Conservation (phyloP, 2,113 vertebrate species). For the Pteropus alecto region DNA sequence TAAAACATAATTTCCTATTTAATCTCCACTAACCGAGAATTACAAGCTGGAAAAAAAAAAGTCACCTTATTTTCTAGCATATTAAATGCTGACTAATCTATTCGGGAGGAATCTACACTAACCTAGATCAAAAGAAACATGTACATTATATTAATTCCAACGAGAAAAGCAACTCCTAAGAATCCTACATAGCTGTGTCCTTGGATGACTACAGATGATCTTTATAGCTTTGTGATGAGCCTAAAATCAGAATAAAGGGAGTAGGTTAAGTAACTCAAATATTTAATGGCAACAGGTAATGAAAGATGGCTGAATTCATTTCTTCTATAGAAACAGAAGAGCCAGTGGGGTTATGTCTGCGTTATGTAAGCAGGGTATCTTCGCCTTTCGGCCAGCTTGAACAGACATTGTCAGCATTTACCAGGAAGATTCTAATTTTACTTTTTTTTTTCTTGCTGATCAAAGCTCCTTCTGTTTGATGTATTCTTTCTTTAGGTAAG, state of each 20-base stretch:
- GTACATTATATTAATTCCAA: conserved; percentile 13
- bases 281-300: background rate
- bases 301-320: background rate
- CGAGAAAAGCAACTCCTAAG: background rate
- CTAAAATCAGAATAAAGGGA: background rate
- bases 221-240: background rate
- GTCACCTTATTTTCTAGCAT: background rate
- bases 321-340: background rate
- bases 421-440: background rate
- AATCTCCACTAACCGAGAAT: background rate
- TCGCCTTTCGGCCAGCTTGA: background rate
- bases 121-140: conserved; percentile 36
- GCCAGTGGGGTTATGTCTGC: background rate
- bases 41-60: background rate
- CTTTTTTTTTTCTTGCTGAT: background rate
- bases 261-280: background rate
- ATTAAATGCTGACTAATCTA: conserved; percentile 28
- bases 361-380: background rate
- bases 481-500: background rate
- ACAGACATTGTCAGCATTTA: background rate
- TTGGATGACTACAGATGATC: background rate
- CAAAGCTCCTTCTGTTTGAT: background rate
- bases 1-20: conserved; percentile 1
- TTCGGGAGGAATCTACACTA: background rate
- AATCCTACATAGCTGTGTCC: background rate